These are phyloP conservation scores for Megaleporinus macrocephalus DNA, from an alignment of 2,113 vertebrate genomes.

Conservation along the genomic window DNA sequence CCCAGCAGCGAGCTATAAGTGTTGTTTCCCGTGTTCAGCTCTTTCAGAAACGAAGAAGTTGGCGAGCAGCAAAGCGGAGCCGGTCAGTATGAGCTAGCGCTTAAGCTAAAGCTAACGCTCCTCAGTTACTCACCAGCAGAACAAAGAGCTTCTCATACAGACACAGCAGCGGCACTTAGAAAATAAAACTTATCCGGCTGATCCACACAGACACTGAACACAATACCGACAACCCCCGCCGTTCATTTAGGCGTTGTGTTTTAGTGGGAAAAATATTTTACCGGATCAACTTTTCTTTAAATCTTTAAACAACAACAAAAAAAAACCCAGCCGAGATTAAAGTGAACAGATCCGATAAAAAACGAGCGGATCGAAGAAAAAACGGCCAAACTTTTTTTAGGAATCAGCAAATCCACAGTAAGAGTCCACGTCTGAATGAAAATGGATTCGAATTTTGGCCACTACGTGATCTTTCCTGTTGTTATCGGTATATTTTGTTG, in stretches of 20 bases:
- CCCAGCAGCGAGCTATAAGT: background rate
- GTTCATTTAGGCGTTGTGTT: background rate
- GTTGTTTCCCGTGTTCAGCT: fast-evolving
- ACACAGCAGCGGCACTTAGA: background rate
- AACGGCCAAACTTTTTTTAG: background rate
- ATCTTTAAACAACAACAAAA: slow-evolving; percentile 39
- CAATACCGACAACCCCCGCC: background rate
- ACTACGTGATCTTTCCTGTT: background rate
- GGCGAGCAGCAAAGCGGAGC: background rate
- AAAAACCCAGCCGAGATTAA: slow-evolving; percentile 41
- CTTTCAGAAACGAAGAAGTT: background rate
- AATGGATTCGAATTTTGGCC: background rate
- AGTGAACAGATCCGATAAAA: slow-evolving; percentile 20
- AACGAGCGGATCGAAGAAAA: background rate
- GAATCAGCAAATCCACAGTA: background rate
- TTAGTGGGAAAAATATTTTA: background rate
- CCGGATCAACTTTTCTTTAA: slow-evolving; percentile 49
- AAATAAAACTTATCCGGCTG: background rate
- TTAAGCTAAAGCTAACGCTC: background rate
- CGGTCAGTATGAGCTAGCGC: background rate
- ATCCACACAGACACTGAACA: background rate
- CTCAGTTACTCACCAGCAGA: background rate
- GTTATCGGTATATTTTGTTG: background rate
- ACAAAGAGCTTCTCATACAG: background rate
- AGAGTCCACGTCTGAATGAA: background rate